A percentile compares a stretch with the other conserved stretches of the same genome.
These are phyloP conservation scores for Gymnorhina tibicen DNA, from an alignment of 2,113 vertebrate genomes.

Conservation along the genomic window DNA sequence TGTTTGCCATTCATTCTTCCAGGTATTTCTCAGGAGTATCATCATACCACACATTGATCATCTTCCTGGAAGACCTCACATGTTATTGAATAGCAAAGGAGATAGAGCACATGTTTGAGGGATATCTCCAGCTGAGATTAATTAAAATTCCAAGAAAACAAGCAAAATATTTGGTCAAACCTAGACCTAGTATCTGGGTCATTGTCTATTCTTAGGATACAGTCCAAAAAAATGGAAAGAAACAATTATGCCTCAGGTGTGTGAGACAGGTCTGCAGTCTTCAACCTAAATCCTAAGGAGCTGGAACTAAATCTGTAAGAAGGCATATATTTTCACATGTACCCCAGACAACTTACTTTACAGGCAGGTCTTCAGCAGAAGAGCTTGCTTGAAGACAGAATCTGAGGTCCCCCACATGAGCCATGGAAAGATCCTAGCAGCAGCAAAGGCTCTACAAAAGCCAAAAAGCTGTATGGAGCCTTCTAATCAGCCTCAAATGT, in stretches of 20 bases:
- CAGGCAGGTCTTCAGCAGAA: neutral
- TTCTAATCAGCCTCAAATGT: neutral
- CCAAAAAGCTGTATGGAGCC: neutral
- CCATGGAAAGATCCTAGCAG: neutral
- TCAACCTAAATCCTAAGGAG: neutral
- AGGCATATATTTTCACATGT: neutral
- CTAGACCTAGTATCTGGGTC: neutral
- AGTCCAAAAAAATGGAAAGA: neutral
- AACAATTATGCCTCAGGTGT: neutral
- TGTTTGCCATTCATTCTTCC: slow-evolving; percentile 77
- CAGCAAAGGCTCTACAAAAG: neutral
- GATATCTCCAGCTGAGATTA: neutral
- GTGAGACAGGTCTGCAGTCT: neutral
- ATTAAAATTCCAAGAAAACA: neutral
- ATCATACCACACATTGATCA: neutral
- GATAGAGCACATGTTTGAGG: neutral
- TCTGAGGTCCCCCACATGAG: neutral
- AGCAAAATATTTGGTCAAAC: neutral
- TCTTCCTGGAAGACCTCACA: neutral
- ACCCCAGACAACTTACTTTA: neutral
- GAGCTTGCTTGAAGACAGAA: neutral
- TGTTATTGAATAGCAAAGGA: neutral
- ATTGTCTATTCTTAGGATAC: neutral
- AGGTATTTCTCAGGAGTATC: slow-evolving; percentile 57
- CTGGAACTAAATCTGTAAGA: neutral